Conservation (phyloP, 1,140 invertebrate genomes). For the Eueides isabella region DNA sequence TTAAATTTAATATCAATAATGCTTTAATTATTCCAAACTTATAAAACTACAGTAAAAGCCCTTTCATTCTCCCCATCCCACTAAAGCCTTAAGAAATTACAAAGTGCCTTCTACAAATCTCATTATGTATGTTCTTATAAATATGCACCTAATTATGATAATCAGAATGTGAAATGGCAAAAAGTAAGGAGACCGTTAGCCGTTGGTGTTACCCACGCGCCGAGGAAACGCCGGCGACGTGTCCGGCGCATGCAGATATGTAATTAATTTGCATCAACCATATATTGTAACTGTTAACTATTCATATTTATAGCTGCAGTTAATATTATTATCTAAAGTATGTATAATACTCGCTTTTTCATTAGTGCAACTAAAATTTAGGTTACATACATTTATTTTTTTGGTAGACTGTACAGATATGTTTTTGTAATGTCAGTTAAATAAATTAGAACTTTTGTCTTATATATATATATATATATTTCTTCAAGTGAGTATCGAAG, state of each 20-base stretch:
- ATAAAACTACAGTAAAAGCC: no score
- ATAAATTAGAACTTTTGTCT: no score
- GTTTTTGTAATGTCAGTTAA: no score
- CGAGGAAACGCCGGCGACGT: conserved; percentile 11
- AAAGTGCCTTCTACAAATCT: neutral
- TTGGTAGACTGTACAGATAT: no score
- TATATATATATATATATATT: no score
- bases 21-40: no score
- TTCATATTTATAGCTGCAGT: neutral
- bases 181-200: neutral
- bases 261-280: neutral
- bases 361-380: no score
- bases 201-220: neutral
- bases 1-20: no score
- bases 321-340: neutral
- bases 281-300: neutral
- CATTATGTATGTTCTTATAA: conserved; percentile 1
- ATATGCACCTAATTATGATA: conserved; percentile 1
- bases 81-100: neutral
- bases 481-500: no score
- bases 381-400: no score
- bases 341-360: no score
- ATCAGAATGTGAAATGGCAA: conserved; percentile 10
- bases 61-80: no score
- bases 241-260: conserved; percentile 36